Conservation (phyloP, 2,888 invertebrate species). For the Euproctis similis region DNA sequence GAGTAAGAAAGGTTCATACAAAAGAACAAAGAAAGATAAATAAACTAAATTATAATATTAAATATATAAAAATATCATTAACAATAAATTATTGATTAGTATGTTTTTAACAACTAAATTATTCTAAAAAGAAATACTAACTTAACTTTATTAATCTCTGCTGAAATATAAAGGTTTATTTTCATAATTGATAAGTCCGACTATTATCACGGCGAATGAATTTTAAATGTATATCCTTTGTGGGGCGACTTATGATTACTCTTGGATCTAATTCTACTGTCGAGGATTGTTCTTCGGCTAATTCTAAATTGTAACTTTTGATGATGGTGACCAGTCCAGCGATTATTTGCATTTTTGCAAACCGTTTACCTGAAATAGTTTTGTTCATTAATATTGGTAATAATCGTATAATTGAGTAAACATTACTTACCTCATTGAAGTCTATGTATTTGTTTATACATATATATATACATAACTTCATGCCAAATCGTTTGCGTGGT, state of each 20-base stretch:
- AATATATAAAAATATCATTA: neutral
- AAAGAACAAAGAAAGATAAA: conserved; percentile 20
- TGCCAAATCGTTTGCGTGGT: too few relatives aligned
- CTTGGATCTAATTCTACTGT: conserved; percentile 6
- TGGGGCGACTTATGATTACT: conserved; percentile 2
- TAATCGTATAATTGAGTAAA: too few relatives aligned
- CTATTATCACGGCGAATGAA: conserved; percentile 3
- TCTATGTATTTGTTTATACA: too few relatives aligned
- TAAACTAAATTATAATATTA: too few relatives aligned
- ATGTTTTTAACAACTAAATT: neutral
- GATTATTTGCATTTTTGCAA: conserved; percentile 12
- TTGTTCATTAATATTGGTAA: too few relatives aligned
- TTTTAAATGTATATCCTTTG: conserved; percentile 4
- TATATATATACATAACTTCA: too few relatives aligned
- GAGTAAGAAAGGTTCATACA: too few relatives aligned
- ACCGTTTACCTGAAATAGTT: conserved; percentile 8
- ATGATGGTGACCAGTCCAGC: conserved; percentile 8
- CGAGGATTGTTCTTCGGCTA: conserved; percentile 2
- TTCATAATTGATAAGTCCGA: neutral
- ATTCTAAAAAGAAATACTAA: neutral
- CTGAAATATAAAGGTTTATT: neutral
- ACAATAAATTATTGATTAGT: neutral
- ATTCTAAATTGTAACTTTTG: conserved; percentile 5
- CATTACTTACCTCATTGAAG: too few relatives aligned
- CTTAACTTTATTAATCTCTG: neutral